phyloP scores from a whole-genome alignment of 1,140 invertebrate genomes.

The Macrobrachium rosenbergii region DNA sequence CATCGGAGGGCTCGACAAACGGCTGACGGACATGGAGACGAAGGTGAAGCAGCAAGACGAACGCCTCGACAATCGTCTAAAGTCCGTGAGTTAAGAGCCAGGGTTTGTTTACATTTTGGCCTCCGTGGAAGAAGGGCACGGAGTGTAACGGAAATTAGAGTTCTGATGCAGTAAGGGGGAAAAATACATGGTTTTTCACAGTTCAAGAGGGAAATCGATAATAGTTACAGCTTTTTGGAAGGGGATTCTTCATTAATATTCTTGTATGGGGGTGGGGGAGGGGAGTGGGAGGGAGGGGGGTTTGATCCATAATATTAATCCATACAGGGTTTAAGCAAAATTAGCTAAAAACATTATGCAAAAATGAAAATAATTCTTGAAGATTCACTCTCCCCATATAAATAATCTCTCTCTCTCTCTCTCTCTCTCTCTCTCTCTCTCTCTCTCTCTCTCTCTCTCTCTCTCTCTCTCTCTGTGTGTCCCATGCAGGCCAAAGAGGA shows the following conservation, averaged over 20 bases:
- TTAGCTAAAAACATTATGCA: too few relatives aligned
- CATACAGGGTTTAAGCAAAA: too few relatives aligned
- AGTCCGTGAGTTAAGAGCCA: constrained; percentile 33
- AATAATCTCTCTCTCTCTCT: background rate
- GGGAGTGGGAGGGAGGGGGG: too few relatives aligned
- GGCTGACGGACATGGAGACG: constrained; percentile 43
- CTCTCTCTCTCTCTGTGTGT: background rate
- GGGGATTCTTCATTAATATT: too few relatives aligned
- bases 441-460: background rate
- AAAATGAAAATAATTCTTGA: background rate
- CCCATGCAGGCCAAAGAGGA: constrained; percentile 32
- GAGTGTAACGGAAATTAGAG: background rate
- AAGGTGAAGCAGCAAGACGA: constrained; percentile 52
- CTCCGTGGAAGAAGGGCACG: background rate
- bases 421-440: background rate
- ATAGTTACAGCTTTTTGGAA: too few relatives aligned
- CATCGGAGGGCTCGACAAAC: constrained; percentile 32
- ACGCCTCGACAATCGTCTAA: constrained; percentile 30
- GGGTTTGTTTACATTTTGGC: background rate
- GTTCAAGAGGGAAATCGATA: too few relatives aligned
- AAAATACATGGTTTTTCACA: too few relatives aligned
- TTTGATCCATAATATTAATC: too few relatives aligned
- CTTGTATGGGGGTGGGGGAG: too few relatives aligned
- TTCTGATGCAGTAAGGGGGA: background rate
- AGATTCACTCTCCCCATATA: background rate